Conservation (phyloP, 2,888 invertebrate genomes). For the Leptogaster cylindrica region DNA sequence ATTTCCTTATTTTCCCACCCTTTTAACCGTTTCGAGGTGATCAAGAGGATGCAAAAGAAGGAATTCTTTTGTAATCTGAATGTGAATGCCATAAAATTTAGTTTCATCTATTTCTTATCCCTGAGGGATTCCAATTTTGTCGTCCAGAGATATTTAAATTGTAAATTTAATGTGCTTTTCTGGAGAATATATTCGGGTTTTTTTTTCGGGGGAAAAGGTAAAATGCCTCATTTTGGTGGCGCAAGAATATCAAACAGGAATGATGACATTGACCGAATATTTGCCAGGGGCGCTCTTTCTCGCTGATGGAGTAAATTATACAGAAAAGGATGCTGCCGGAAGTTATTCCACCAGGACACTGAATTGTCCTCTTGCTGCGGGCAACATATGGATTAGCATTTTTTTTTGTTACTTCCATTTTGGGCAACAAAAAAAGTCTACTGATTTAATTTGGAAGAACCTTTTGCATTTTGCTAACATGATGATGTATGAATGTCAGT, state of each 20-base stretch:
- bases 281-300: background rate
- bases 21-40: too few relatives aligned
- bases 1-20: too few relatives aligned
- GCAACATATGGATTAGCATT: background rate
- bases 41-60: too few relatives aligned
- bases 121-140: conserved; percentile 5
- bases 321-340: background rate
- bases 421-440: too few relatives aligned
- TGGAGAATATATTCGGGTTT: background rate
- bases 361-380: background rate
- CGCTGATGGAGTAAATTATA: background rate
- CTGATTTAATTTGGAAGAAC: too few relatives aligned
- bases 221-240: background rate
- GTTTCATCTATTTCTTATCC: background rate
- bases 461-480: too few relatives aligned
- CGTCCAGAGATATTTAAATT: conserved; percentile 8
- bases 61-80: conserved; percentile 6
- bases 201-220: too few relatives aligned
- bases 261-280: conserved; percentile 3
- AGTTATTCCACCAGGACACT: background rate
- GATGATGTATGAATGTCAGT: too few relatives aligned
- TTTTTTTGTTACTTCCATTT: too few relatives aligned
- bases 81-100: conserved; percentile 3
- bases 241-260: background rate
- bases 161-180: conserved; percentile 16